Evolutionary conservation across 1,140 invertebrate genomes (phyloP), one percentile per base, ranked within the genome.

Genomic region (Drosophila sechellia): DNA sequence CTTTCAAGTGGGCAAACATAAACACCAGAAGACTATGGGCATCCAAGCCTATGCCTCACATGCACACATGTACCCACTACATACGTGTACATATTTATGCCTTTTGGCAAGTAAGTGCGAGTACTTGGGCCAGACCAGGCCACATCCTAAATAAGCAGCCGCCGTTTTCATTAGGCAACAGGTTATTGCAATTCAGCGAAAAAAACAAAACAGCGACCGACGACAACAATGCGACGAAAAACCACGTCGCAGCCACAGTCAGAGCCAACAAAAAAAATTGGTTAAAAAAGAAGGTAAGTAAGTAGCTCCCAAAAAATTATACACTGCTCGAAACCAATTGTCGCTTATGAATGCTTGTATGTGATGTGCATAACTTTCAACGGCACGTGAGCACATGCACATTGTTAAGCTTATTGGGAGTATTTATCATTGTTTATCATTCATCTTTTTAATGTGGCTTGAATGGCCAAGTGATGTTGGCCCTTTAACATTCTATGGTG

Each of bases 111-210:
- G 56, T 31, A n/a, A 40, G 46, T 60, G 58, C 58, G 34, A 70
- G 66, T 64, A 76, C 73, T 68, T 68, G 77, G 76, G 49, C 35
- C 55, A 35, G 35, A 73, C 63, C 72, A 35, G 56, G 73, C 74
- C 75, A 86, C 58, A 86, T 86, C 83, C 83, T 86, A 83, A 86
- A 83, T 87, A 86, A 85, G 68, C 77, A 85, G 73, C 77, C 70
- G 61, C 66, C 56, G 57, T 59, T 84, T 79, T 83, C 71, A 87
- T 87, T 87, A 80, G 84, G 83, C 83, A 87, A 87, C 84, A 87
- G 84, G 84, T 87, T 87, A 87, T 87, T 86, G 84, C 83, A 87
- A 87, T 87, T 87, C 84, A 71, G 84, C 84, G 74, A 86, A 86
- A 68, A 61, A 65, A 87, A 31, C 31, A 31, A 59, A 70, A 75